Conservation (phyloP, 2,113 vertebrate species). For the Oxygymnocypris stewartii region DNA sequence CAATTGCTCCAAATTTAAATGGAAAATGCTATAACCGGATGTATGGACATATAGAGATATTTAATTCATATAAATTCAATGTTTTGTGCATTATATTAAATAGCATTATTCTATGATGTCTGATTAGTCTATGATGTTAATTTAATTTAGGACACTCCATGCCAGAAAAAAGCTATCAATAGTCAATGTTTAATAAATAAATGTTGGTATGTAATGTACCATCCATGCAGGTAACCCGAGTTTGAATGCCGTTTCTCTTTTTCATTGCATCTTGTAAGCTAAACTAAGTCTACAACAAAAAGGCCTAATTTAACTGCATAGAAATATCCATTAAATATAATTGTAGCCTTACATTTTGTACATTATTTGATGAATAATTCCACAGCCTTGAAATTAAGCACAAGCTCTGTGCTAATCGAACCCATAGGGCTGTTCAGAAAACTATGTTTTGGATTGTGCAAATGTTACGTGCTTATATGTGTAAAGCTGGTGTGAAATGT, state of each 20-base stretch:
- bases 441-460: slow-evolving; percentile 33
- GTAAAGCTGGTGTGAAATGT: slow-evolving; percentile 46
- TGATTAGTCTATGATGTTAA: no score
- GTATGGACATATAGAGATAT: no score
- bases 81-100: neutral
- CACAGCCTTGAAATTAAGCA: neutral
- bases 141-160: neutral
- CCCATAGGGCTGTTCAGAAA: slow-evolving; percentile 12
- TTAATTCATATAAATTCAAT: no score
- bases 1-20: no score
- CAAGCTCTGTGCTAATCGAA: neutral
- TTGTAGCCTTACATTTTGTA: neutral
- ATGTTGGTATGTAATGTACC: neutral
- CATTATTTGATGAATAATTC: neutral
- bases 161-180: neutral
- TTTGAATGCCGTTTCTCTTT: neutral
- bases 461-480: slow-evolving; percentile 14
- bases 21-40: neutral
- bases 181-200: neutral
- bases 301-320: neutral
- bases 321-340: neutral
- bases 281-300: neutral
- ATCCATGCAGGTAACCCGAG: neutral
- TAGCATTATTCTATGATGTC: no score
- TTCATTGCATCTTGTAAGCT: neutral